These are phyloP conservation scores for Tarsius wallacei DNA, from an alignment of 2,797 vertebrate genomes.

Conservation along the genomic window DNA sequence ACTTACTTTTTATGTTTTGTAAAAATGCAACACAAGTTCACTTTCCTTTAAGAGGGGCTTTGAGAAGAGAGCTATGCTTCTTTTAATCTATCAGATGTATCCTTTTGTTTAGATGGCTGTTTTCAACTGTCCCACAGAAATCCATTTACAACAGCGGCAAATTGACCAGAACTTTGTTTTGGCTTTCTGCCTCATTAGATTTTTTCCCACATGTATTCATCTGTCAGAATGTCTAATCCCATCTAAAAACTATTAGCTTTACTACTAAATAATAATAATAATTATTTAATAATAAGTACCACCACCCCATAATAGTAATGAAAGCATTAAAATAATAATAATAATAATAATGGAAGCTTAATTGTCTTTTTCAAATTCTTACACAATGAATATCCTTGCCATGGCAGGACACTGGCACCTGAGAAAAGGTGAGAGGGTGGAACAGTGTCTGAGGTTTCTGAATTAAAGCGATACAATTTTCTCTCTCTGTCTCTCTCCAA, in stretches of 20 bases:
- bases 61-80: not conserved
- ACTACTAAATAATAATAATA: not conserved
- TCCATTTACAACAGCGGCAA: constrained; percentile 7
- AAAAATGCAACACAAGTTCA: not conserved
- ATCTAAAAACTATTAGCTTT: not conserved
- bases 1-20: not conserved
- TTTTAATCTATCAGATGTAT: not conserved
- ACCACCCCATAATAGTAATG: not conserved
- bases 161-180: not conserved
- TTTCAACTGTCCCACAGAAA: not conserved
- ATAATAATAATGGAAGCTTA: not conserved
- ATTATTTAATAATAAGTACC: not conserved
- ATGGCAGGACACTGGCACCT: not conserved
- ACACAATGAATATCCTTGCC: not conserved
- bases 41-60: constrained; percentile 28
- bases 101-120: constrained; percentile 11
- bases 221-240: not conserved
- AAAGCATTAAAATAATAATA: not conserved
- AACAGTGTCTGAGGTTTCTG: not conserved
- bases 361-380: not conserved
- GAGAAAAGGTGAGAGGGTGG: not conserved
- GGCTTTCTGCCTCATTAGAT: not conserved
- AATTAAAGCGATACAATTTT: not conserved
- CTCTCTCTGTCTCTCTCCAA: not conserved
- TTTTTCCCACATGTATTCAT: not conserved